Evolutionary conservation across 1,140 invertebrate species (phyloP).

Genomic region (Sweltsa coloradensis): DNA sequence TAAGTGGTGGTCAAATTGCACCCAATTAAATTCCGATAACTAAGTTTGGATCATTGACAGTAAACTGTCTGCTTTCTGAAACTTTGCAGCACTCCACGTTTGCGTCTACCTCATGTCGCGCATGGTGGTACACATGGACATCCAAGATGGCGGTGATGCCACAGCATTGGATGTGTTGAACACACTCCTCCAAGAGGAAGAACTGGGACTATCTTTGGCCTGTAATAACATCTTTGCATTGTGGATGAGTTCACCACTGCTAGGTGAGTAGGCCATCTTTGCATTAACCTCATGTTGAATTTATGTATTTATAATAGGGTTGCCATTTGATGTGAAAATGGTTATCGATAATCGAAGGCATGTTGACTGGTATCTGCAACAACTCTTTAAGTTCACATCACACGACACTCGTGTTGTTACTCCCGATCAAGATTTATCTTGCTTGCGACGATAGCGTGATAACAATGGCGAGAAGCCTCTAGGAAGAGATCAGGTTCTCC

Average conservation of each 20-base stretch:
- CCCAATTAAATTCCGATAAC: neutral
- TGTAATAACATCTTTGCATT: constrained; percentile 45
- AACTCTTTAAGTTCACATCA: no score
- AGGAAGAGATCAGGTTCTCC: no score
- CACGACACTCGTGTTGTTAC: no score
- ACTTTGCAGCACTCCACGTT: constrained; percentile 30
- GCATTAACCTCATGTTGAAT: neutral
- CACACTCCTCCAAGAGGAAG: constrained; percentile 38
- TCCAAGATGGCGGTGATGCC: constrained; percentile 36
- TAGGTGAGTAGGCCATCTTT: constrained; percentile 38
- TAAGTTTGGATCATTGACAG: neutral
- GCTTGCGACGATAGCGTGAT: no score
- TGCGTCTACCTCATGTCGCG: constrained; percentile 45
- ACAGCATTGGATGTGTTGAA: constrained; percentile 38
- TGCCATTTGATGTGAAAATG: neutral
- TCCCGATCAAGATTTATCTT: no score
- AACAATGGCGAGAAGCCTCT: no score
- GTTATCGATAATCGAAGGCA: no score
- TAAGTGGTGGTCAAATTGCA: neutral
- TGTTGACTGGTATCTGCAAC: no score
- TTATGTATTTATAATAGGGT: no score
- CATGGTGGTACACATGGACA: constrained; percentile 38
- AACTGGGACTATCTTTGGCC: constrained; percentile 39
- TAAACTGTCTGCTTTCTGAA: neutral
- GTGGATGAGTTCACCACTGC: constrained; percentile 51